Conservation (phyloP, 2,888 invertebrate species). For the Abscondita cerata region DNA sequence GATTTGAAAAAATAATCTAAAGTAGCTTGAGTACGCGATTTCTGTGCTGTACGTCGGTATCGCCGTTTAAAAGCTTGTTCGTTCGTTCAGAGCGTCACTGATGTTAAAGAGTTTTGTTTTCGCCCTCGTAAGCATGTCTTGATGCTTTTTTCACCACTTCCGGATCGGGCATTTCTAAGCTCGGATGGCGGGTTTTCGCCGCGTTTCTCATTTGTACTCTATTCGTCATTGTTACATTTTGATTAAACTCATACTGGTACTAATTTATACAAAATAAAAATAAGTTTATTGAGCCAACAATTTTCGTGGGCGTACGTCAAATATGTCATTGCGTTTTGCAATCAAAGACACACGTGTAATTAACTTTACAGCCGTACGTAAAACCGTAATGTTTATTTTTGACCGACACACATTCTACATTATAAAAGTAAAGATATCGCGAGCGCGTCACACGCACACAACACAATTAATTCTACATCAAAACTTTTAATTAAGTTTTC, state of each 20-base stretch:
- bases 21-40: conserved; percentile 57
- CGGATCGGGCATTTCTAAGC: conserved; percentile 55
- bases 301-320: background rate
- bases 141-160: conserved; percentile 56
- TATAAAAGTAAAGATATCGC: conserved; percentile 13
- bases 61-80: conserved; percentile 47
- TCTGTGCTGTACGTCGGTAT: conserved; percentile 45
- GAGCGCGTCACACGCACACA: conserved; percentile 12
- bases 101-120: conserved; percentile 52
- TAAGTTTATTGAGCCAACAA: conserved; percentile 6
- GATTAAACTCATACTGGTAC: background rate
- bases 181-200: conserved; percentile 61
- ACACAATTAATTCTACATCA: conserved; percentile 15
- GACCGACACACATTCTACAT: conserved; percentile 16
- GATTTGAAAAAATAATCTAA: conserved; percentile 61
- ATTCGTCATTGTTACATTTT: conserved; percentile 18
- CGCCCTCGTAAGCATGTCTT: conserved; percentile 56
- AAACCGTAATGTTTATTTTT: conserved; percentile 30
- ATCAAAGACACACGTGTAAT: conserved; percentile 20
- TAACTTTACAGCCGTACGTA: conserved; percentile 18
- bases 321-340: conserved; percentile 22
- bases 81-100: conserved; percentile 59
- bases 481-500: conserved; percentile 23
- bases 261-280: conserved; percentile 4
- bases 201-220: conserved; percentile 39